A percentile compares a stretch with the other conserved stretches of the same genome.
Evolutionary conservation across 2,113 vertebrate species (phyloP).

Genomic region (Nansenia antarctica): DNA sequence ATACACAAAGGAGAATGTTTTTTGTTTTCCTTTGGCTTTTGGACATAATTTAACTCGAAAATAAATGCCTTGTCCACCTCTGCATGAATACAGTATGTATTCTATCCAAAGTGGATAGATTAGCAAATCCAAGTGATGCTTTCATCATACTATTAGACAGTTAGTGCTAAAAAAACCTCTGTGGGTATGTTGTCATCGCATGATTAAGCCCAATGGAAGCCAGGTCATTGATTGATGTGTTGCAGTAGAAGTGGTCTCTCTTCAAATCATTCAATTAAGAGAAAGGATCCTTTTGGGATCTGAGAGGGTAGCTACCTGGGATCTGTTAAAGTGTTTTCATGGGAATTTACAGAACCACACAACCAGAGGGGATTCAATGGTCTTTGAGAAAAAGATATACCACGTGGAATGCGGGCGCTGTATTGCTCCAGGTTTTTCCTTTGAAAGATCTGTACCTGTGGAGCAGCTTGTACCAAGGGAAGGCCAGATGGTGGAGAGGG

Average conservation of each 20-base stretch:
- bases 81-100: too few relatives aligned
- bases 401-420: too few relatives aligned
- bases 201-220: slow-evolving; percentile 21
- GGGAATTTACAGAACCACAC: slow-evolving; percentile 36
- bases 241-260: slow-evolving; percentile 29
- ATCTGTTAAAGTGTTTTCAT: slow-evolving; percentile 35
- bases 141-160: too few relatives aligned
- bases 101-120: too few relatives aligned
- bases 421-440: slow-evolving; percentile 38
- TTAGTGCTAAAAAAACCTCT: not conserved
- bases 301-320: too few relatives aligned
- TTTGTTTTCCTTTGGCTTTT: too few relatives aligned
- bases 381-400: slow-evolving; percentile 59
- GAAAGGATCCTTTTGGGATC: too few relatives aligned
- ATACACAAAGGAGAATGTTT: too few relatives aligned
- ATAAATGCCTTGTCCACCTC: too few relatives aligned
- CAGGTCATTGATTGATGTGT: slow-evolving; percentile 14
- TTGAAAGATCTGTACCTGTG: slow-evolving; percentile 41
- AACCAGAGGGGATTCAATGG: slow-evolving; percentile 45
- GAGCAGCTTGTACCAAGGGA: slow-evolving; percentile 27
- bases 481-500: slow-evolving; percentile 17
- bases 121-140: too few relatives aligned
- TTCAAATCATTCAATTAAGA: too few relatives aligned
- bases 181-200: not conserved
- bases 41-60: too few relatives aligned